Evolutionary conservation across 1,140 invertebrate genomes (phyloP).

Genomic region (Drosophila funebris): DNA sequence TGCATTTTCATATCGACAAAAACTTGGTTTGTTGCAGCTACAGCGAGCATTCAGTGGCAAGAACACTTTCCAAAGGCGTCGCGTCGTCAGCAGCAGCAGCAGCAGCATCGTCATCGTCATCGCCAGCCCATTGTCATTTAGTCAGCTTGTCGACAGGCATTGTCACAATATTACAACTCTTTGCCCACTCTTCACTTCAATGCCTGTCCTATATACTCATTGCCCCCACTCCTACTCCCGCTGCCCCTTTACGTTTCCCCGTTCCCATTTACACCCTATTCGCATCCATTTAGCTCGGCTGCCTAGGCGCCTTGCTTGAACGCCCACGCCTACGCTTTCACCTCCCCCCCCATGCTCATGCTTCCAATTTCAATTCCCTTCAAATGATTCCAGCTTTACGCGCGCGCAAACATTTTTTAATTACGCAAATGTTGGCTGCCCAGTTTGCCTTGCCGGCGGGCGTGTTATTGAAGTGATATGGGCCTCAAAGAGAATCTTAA

Average conservation of each 20-base stretch:
- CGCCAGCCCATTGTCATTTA: constrained; percentile 70
- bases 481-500: constrained; percentile 66
- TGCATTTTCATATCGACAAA: constrained; percentile 77
- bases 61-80: constrained; percentile 29
- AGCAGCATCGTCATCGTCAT: constrained; percentile 20
- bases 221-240: neutral
- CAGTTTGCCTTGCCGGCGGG: constrained; percentile 64
- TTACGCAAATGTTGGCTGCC: constrained; percentile 78
- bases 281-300: constrained; percentile 11
- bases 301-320: constrained; percentile 69
- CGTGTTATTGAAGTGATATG: constrained; percentile 74
- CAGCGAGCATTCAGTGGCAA: constrained; percentile 24
- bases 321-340: constrained; percentile 46
- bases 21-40: constrained; percentile 67
- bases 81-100: too few relatives aligned
- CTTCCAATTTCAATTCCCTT: constrained; percentile 42
- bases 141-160: constrained; percentile 73
- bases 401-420: constrained; percentile 82
- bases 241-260: neutral
- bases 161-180: constrained; percentile 72
- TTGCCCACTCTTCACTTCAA: constrained; percentile 30
- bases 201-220: constrained; percentile 11
- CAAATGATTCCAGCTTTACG: constrained; percentile 65
- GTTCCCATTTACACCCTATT: neutral
- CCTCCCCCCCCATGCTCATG: constrained; percentile 51